Conservation (phyloP, 2,797 vertebrate genomes). For the Hydrophis major region DNA sequence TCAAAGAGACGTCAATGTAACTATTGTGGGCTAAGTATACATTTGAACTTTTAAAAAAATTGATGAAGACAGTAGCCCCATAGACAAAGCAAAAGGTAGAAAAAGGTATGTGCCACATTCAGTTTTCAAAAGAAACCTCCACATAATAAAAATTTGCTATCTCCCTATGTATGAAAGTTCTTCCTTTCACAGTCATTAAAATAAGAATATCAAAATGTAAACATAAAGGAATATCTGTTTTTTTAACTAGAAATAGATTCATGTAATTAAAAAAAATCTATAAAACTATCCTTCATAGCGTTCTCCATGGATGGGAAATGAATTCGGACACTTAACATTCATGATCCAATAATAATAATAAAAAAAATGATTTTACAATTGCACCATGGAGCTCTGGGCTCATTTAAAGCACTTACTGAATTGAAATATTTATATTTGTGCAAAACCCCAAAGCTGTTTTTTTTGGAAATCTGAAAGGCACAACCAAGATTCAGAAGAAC, state of each 20-base stretch:
- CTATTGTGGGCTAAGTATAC: constrained; percentile 40
- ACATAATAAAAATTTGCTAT: constrained; percentile 29
- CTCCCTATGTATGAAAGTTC: constrained; percentile 54
- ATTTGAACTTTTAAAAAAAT: constrained; percentile 27
- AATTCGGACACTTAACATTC: constrained; percentile 55
- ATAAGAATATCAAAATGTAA: constrained; percentile 62
- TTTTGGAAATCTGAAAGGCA: constrained; percentile 63
- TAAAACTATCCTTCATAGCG: constrained; percentile 70
- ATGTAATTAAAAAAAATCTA: constrained; percentile 39
- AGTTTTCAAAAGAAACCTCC: constrained; percentile 60
- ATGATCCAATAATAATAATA: constrained; percentile 45
- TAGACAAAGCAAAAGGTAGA: constrained; percentile 32
- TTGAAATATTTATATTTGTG: constrained; percentile 5
- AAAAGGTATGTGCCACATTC: constrained; percentile 39
- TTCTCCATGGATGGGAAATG: constrained; percentile 52
- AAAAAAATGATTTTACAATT: constrained; percentile 6
- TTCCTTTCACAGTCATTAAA: constrained; percentile 62
- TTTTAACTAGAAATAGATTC: constrained; percentile 36
- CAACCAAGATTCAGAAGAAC: constrained; percentile 45
- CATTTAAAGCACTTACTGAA: constrained; percentile 7
- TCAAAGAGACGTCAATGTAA: constrained; percentile 34
- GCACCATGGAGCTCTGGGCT: constrained; percentile 12
- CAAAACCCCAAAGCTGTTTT: constrained; percentile 27
- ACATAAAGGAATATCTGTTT: constrained; percentile 49
- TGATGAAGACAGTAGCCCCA: constrained; percentile 36